These are phyloP conservation scores for Sciaenops ocellatus DNA, from an alignment of 2,797 vertebrate species.

Conservation along the genomic window DNA sequence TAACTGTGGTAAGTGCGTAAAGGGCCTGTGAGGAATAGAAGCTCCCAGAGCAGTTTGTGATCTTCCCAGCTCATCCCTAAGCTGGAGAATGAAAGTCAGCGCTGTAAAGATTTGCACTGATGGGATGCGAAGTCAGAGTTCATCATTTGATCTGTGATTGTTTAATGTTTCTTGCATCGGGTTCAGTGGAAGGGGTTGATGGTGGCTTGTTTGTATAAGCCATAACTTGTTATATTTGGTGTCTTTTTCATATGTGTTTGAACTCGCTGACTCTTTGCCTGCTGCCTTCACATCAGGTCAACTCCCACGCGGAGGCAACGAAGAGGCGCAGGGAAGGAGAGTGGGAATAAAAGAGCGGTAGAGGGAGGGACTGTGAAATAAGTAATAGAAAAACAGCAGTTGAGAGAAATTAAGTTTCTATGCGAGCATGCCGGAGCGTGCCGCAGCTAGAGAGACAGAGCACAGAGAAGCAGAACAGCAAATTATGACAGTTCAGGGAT, in stretches of 20 bases:
- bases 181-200: conserved; percentile 13
- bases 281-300: conserved; percentile 47
- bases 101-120: conserved; percentile 10
- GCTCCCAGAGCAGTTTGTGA: conserved; percentile 47
- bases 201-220: conserved; percentile 10
- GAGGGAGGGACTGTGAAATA: conserved; percentile 35
- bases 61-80: conserved; percentile 16
- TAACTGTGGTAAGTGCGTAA: neutral
- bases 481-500: conserved; percentile 75
- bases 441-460: conserved; percentile 48
- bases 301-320: conserved; percentile 53
- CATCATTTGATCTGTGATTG: conserved; percentile 6
- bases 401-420: conserved; percentile 43
- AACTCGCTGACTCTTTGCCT: conserved; percentile 38
- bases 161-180: conserved; percentile 1
- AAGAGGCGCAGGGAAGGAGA: neutral
- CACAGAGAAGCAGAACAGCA: conserved; percentile 64
- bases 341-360: neutral
- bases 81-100: conserved; percentile 6
- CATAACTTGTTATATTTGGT: conserved; percentile 14
- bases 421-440: conserved; percentile 35
- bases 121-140: conserved; percentile 20
- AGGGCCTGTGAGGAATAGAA: conserved; percentile 29
- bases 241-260: conserved; percentile 41
- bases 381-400: conserved; percentile 41